Percentiles rank a stretch among this genome's conserved stretches.
These are phyloP conservation scores for Chrosomus eos DNA, from an alignment of 2,797 vertebrate genomes.

Conservation along the genomic window DNA sequence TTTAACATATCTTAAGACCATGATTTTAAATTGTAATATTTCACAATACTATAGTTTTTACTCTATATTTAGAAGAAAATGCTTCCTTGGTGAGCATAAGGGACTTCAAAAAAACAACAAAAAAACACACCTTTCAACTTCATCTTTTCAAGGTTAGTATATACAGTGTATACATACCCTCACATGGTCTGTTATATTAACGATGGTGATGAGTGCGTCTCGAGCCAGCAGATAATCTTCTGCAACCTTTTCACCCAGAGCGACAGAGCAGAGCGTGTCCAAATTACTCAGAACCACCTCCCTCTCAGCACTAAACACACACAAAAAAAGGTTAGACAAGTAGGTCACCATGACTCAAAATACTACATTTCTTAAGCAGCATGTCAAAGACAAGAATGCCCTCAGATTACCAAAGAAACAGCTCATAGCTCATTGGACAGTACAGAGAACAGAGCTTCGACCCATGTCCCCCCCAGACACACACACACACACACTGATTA, in stretches of 20 bases:
- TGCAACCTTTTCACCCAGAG: slow-evolving; percentile 84
- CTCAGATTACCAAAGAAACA: slow-evolving; percentile 79
- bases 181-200: slow-evolving; percentile 82
- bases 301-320: slow-evolving; percentile 83
- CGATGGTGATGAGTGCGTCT: slow-evolving; percentile 86
- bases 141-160: too few relatives aligned
- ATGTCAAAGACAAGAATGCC: slow-evolving; percentile 48
- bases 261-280: slow-evolving; percentile 87
- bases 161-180: slow-evolving; percentile 78
- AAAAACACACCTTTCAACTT: fast-evolving
- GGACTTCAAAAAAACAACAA: neutral
- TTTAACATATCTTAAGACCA: too few relatives aligned
- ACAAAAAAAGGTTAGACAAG: neutral
- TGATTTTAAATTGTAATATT: neutral
- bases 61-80: neutral
- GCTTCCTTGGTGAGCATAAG: neutral
- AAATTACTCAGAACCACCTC: slow-evolving; percentile 95
- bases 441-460: slow-evolving; percentile 52
- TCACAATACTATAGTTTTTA: neutral
- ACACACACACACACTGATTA: slow-evolving; percentile 58
- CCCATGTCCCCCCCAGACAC: slow-evolving; percentile 53
- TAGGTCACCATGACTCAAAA: neutral
- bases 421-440: slow-evolving; percentile 67
- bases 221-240: slow-evolving; percentile 89
- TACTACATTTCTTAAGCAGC: neutral